Evolutionary conservation across 2,797 vertebrate species (phyloP).

Genomic region (Margarornis squamiger): DNA sequence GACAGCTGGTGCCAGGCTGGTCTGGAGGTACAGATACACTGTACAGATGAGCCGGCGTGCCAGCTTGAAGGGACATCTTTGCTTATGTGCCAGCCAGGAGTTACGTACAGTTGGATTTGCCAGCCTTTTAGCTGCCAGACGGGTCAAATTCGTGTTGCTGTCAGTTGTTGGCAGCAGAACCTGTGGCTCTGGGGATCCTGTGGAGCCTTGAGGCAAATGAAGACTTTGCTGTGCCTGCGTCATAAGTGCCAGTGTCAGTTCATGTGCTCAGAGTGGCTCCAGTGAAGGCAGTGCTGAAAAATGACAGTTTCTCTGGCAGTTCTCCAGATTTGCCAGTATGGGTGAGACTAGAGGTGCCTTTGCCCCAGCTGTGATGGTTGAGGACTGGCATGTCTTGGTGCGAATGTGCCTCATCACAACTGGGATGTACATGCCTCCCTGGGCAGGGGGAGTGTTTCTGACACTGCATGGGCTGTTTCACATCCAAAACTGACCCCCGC

Average conservation of each 20-base stretch:
- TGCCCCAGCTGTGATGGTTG: not conserved
- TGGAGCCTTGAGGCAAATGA: not conserved
- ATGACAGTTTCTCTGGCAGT: not conserved
- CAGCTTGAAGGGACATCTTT: not conserved
- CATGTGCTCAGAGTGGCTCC: rapidly evolving
- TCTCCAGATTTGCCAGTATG: not conserved
- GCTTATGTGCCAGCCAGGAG: not conserved
- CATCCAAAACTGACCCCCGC: not conserved
- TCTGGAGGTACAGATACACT: not conserved
- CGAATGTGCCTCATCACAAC: not conserved
- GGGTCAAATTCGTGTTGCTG: not conserved
- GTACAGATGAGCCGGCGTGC: not conserved
- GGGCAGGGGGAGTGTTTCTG: not conserved
- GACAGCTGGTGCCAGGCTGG: slow-evolving; percentile 14
- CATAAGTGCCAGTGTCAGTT: not conserved
- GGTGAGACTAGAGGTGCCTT: not conserved
- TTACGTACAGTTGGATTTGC: not conserved
- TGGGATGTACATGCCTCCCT: not conserved
- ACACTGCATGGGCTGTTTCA: not conserved
- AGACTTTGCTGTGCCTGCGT: not conserved
- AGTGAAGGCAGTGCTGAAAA: not conserved
- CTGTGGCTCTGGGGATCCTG: not conserved
- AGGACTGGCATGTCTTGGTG: not conserved
- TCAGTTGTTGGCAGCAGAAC: slow-evolving; percentile 4
- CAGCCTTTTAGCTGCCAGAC: slow-evolving; percentile 42